Base-by-base conservation (phyloP, 2,113 vertebrate genomes). In the Boulengeromyrus knoepffleri region DNA sequence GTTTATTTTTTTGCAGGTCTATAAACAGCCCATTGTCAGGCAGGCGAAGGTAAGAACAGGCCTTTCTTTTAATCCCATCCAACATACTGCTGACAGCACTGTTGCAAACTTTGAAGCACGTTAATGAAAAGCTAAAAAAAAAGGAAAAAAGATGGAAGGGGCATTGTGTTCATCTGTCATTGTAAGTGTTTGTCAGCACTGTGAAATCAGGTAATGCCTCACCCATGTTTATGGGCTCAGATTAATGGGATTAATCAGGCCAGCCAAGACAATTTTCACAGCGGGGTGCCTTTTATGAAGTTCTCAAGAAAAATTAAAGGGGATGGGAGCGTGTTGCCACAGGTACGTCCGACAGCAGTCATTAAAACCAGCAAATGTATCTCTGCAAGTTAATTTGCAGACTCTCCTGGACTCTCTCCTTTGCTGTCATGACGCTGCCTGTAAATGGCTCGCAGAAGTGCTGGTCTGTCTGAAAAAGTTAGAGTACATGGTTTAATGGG, bases 211-310 rank as follows among this genome's bases (percentile, higher is more conserved):
- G 36, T 27, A 42, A 31, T 53, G 31, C 88, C 39, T 84, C 52
- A n/a, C 3, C 27, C 9, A 10, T 21, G 49, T 58, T 84, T 58
- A 84, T 5, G 74, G 36, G 49, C 49, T 15, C 24, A 27, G 50
- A 85, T 83, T 84, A 89, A 89, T 89, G 89, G 56, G 74, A 88
- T 58, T 58, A 49, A 58, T 88, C 87, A 31, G 87, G 53, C 52
- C 53, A 58, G 87, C 10, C 39, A 8, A 46, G 88, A 31, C 58
- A 17, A 46, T 27, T 70, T 53, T 58, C 36, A 89, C 50, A 85
- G 89, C 50, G 9, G 88, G 74, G 50, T 0, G 36, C 77, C n/a
- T n/a, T 83, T 83, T 50, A 21, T 56, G 88, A 89, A 42, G 88
- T 84, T 84, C 6, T 70, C 88, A 66, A 39, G 88, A 53, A 31